phyloP scores from a whole-genome alignment of 2,797 vertebrate genomes.

The Karalla daura region DNA sequence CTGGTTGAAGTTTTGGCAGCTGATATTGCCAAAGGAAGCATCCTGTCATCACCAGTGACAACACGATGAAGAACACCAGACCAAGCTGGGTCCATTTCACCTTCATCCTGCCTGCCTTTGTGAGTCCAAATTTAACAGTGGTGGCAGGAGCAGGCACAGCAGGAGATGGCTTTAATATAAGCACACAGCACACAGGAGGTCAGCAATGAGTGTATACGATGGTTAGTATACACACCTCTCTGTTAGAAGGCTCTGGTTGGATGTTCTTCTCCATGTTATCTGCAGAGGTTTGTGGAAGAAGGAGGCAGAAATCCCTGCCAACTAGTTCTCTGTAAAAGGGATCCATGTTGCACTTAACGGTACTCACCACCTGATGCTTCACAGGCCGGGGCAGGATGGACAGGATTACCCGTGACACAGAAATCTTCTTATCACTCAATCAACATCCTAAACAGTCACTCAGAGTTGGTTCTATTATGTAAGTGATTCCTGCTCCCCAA shows the following conservation, averaged over 20 bases:
- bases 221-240: background rate
- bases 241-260: background rate
- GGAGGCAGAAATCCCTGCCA: constrained; percentile 21
- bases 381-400: constrained; percentile 32
- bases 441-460: constrained; percentile 46
- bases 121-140: constrained; percentile 71
- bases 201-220: constrained; percentile 4
- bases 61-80: constrained; percentile 87
- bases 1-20: constrained; percentile 85
- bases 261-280: background rate
- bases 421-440: constrained; percentile 61
- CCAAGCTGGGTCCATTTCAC: constrained; percentile 86
- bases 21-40: constrained; percentile 97
- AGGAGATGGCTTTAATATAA: constrained; percentile 61
- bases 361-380: constrained; percentile 76
- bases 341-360: constrained; percentile 31
- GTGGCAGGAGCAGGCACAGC: constrained; percentile 62
- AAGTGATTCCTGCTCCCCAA: constrained; percentile 19
- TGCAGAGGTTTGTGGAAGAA: background rate
- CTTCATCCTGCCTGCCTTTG: constrained; percentile 78
- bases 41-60: constrained; percentile 90
- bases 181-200: constrained; percentile 10
- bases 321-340: background rate
- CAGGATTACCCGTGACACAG: constrained; percentile 58
- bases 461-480: constrained; percentile 4